These are phyloP conservation scores for Coracias cyanogaster DNA, from an alignment of 2,797 vertebrate species.

Conservation along the genomic window DNA sequence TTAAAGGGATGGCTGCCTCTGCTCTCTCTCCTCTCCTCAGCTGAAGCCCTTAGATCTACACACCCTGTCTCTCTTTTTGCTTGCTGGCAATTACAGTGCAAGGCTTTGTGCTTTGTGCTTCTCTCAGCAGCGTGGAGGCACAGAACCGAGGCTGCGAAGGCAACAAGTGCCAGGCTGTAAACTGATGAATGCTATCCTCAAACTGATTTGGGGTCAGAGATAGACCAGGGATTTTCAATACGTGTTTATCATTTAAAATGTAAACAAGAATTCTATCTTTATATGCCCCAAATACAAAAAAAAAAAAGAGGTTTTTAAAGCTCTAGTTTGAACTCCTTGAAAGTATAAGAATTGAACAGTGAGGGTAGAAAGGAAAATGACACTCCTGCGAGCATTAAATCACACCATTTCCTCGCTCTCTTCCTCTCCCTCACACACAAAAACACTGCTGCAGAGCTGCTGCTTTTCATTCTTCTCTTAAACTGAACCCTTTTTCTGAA, in stretches of 20 bases:
- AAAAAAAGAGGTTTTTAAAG: background rate
- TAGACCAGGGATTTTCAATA: constrained; percentile 20
- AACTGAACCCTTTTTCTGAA: background rate
- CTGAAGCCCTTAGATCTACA: background rate
- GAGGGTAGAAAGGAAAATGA: background rate
- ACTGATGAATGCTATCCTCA: constrained; percentile 28
- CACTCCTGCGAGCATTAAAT: background rate
- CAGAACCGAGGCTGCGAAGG: background rate
- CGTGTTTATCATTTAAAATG: background rate
- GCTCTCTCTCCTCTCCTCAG: background rate
- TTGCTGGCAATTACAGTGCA: background rate
- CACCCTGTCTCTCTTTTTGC: background rate
- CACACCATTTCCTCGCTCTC: background rate
- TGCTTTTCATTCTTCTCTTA: background rate
- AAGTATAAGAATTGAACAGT: background rate
- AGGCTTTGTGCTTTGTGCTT: background rate
- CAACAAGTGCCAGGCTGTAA: constrained; percentile 27
- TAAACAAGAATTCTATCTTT: constrained; percentile 18
- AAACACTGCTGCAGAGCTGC: background rate
- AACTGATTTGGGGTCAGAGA: constrained; percentile 5
- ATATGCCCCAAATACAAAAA: background rate
- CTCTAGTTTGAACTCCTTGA: background rate
- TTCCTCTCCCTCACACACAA: constrained; percentile 10
- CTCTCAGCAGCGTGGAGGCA: background rate
- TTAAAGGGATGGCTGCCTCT: background rate